Conservation (phyloP, 2,888 invertebrate species). For the Philhelius pedissequus region DNA sequence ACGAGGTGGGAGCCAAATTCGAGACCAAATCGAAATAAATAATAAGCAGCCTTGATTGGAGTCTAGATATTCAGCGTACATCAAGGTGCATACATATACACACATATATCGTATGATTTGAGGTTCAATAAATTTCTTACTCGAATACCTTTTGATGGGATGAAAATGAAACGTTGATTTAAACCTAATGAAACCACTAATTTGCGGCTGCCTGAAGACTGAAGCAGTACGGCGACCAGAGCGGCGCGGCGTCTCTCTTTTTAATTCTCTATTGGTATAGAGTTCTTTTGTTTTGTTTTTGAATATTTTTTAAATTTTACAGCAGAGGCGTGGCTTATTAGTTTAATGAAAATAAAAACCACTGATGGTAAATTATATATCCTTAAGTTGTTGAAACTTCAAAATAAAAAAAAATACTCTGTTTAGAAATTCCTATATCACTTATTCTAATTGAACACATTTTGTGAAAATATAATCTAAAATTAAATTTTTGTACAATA, state of each 20-base stretch:
- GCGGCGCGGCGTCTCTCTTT: background rate
- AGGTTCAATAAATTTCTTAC: slow-evolving; percentile 2
- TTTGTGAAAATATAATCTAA: no score
- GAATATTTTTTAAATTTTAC: background rate
- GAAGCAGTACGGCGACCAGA: no score
- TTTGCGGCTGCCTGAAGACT: slow-evolving; percentile 20
- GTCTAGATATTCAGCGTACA: background rate
- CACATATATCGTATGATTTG: background rate
- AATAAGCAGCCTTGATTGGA: slow-evolving; percentile 61
- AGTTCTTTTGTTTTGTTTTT: background rate
- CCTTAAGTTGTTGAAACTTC: no score
- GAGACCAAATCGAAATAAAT: slow-evolving; percentile 59
- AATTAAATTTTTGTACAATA: no score
- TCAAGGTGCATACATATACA: background rate
- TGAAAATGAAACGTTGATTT: slow-evolving; percentile 64
- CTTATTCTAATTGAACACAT: no score
- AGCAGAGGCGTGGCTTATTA: background rate
- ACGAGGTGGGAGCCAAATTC: slow-evolving; percentile 63
- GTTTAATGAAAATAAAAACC: background rate
- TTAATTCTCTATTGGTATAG: background rate
- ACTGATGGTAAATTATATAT: no score
- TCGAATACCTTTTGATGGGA: slow-evolving; percentile 45
- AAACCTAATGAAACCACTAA: slow-evolving; percentile 59
- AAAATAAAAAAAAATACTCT: no score
- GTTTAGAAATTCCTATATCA: no score